A percentile compares a stretch with the other conserved stretches of the same genome.
Evolutionary conservation across 2,113 vertebrate species (phyloP).

Genomic region (Falcunculus frontatus): DNA sequence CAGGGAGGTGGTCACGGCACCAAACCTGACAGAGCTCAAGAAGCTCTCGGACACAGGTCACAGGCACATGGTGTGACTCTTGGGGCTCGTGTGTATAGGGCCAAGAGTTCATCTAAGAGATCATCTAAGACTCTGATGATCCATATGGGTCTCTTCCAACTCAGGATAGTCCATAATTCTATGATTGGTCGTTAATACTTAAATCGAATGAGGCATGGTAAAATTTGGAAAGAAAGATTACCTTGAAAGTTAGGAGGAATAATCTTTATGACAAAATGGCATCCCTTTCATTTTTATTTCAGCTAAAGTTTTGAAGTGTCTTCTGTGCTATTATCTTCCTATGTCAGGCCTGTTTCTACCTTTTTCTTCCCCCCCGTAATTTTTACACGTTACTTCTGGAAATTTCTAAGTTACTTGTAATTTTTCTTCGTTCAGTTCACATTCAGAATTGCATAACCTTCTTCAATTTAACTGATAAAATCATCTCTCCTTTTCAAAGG

Average conservation of each 20-base stretch:
- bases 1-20: too few species aligned
- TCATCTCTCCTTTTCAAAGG: background rate
- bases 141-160: too few species aligned
- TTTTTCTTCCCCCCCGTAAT: accelerated
- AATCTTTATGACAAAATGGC: background rate
- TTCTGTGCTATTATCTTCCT: background rate
- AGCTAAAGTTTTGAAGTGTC: background rate
- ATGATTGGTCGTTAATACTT: background rate
- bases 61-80: background rate
- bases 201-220: background rate
- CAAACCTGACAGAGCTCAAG: background rate
- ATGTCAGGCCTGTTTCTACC: background rate
- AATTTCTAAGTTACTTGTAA: background rate
- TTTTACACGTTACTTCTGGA: background rate
- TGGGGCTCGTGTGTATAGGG: too few species aligned
- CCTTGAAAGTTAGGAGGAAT: background rate
- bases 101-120: too few species aligned
- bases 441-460: background rate
- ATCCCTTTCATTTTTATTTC: background rate
- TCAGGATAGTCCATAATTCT: background rate
- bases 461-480: background rate
- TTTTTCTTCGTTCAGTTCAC: background rate
- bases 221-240: background rate
- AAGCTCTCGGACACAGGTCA: accelerated
- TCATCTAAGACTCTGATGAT: background rate